These are phyloP conservation scores for Molanna angustata DNA, from an alignment of 2,888 invertebrate species.

Conservation along the genomic window DNA sequence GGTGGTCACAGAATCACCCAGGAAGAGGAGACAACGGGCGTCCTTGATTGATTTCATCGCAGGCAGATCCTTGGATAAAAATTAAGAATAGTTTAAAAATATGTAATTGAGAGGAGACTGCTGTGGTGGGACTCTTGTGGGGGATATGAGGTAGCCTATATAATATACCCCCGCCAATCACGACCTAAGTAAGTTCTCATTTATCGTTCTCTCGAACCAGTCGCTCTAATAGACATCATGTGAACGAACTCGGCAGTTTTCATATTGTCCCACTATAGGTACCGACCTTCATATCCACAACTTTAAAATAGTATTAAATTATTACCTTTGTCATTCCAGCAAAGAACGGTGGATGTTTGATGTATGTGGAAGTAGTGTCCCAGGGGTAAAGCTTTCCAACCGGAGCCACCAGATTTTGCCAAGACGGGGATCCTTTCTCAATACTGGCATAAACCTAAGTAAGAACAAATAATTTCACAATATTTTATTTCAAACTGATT, in stretches of 20 bases:
- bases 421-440: constrained; percentile 77
- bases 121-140: background rate
- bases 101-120: background rate
- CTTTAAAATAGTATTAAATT: background rate
- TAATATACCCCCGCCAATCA: no score
- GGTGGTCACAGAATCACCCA: constrained; percentile 97
- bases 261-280: background rate
- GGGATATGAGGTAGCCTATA: no score
- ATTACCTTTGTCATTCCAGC: constrained; percentile 70
- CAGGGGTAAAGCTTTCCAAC: constrained; percentile 86
- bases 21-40: constrained; percentile 79
- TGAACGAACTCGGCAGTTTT: no score
- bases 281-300: background rate
- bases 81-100: constrained; percentile 2
- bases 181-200: no score
- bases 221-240: no score
- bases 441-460: constrained; percentile 73
- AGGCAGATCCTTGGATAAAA: constrained; percentile 58
- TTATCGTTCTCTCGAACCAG: no score
- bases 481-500: no score
- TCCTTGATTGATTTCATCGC: constrained; percentile 58
- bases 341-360: constrained; percentile 96
- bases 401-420: constrained; percentile 81
- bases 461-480: background rate
- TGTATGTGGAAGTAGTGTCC: constrained; percentile 89